phyloP scores from a whole-genome alignment of 2,113 vertebrate genomes.

The Pipa parva region DNA sequence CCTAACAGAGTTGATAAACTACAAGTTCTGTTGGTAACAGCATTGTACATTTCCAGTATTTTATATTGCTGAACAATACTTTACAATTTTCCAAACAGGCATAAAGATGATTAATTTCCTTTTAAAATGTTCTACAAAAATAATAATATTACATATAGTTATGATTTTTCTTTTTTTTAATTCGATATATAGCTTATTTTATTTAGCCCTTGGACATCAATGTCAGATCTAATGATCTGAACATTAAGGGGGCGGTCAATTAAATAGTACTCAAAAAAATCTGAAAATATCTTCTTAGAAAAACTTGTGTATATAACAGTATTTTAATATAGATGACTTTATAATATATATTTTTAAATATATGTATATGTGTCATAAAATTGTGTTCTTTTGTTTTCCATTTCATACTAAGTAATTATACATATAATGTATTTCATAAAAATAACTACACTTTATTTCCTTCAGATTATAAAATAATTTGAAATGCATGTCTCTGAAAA shows the following conservation, averaged over 20 bases:
- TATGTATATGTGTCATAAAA: slow-evolving; percentile 10
- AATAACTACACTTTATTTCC: slow-evolving; percentile 14
- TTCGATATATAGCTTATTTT: too few species aligned
- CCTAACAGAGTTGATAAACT: too few species aligned
- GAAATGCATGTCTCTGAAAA: slow-evolving; percentile 6
- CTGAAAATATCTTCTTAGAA: neutral
- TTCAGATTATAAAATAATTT: slow-evolving; percentile 29
- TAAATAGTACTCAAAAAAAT: neutral
- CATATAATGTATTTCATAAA: slow-evolving; percentile 17
- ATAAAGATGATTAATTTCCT: too few species aligned
- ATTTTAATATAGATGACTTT: slow-evolving; percentile 14
- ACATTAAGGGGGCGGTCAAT: neutral
- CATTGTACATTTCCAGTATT: too few species aligned
- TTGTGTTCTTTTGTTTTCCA: neutral
- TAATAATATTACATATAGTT: too few species aligned
- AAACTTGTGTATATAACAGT: slow-evolving; percentile 10
- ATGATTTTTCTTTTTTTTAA: too few species aligned
- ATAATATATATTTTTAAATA: slow-evolving; percentile 8
- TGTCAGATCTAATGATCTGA: neutral
- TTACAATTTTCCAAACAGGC: too few species aligned
- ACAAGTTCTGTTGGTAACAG: too few species aligned
- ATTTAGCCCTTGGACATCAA: slow-evolving; percentile 27
- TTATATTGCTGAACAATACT: too few species aligned
- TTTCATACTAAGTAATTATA: slow-evolving; percentile 7
- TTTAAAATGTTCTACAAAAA: too few species aligned